Evolutionary conservation across 1,140 invertebrate genomes (phyloP), one percentile per base, ranked within the genome.

Genomic region (Tachypleus tridentatus): DNA sequence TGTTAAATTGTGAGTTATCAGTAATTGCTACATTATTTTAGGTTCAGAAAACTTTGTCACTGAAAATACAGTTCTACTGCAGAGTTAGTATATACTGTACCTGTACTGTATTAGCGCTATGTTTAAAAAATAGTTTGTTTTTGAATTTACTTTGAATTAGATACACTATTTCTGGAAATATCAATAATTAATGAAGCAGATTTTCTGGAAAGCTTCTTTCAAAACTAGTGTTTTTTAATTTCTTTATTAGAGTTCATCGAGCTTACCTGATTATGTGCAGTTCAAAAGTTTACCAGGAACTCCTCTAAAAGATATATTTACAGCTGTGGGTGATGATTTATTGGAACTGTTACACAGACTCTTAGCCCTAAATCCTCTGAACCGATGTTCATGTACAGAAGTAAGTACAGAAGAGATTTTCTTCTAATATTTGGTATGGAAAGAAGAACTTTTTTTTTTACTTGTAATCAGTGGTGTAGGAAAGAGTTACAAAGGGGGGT

Each of bases 301-400:
- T 8, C 87, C 89, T 29, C 76, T 97, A 47, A 86, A 88, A 64
- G 85, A 94, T 70, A 96, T 99, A 71, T 99, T 99, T 74, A 95
- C 91, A 53, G 97, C 97, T 5, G 95, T 94, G 10, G 82, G 85
- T 8, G 89, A 97, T 78, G 96, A 99, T 80, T 79, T 98, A n/a
- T 75, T 99, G 5, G 83, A 88, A 69, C 76, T 99, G 52, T 79
- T 98, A 61, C 83, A 85, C 58, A 84, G 82, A 57, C 79, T 97
- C 61, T 80, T 99, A 1, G 80, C 83, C 10, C 81, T 98, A 67
- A 89, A 95, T 81, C 97, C 97, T 4, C 76, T 87, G 1, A 85
- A 86, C 60, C 82, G 97, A 68, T 88, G 87, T 72, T 86, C 85
- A 49, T 93, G 91, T 71, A 85, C 86, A 29, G 7, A 61, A 48